Base-by-base conservation (phyloP, 2,797 vertebrate species). In the Microchirus variegatus region DNA sequence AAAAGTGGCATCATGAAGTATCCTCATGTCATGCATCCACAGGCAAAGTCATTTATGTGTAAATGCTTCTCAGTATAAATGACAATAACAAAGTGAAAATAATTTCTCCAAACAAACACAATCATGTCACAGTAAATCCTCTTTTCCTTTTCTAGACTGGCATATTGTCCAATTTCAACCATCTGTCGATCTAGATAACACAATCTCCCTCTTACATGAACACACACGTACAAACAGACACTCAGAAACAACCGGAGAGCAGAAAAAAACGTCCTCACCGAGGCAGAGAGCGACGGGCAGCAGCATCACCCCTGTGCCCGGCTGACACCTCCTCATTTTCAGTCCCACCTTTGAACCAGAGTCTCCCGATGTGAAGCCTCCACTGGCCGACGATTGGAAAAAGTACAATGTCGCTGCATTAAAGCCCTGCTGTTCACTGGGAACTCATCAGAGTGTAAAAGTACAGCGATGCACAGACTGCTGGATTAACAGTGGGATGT, bases 401-500 rank as follows among this genome's bases (percentile, higher is more conserved):
- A 22, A 67, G 36, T 46, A 35, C 18, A 40, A 64, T 63, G 42
- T 68, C 53, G 36, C 37, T 77, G 65, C 53, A 69, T 78, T 65
- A 73, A 76, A 85, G 70, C 68, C 62, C 67, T 40, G 46, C 43
- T 54, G 43, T 85, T 75, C 38, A 62, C 44, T 59, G 70, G 60
- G 75, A 82, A 78, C 81, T 83, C 76, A 71, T 75, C 79, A 80
- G 75, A 88, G 81, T 81, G 66, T 50, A 78, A 79, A 80, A 85
- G 57, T 78, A 67, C 67, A 67, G 71, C 71, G 85, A 82, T 66
- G 69, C 68, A 69, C 61, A 59, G 68, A 75, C 59, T 37, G 54
- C 75, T 84, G 86, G 90, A 92, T 91, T 92, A 91, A 76, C 75
- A 83, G 74, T 60, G 76, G 67, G 41, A 68, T 65, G 83, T 60